Conservation (phyloP, 1,140 invertebrate species). For the Archivesica marissinica region DNA sequence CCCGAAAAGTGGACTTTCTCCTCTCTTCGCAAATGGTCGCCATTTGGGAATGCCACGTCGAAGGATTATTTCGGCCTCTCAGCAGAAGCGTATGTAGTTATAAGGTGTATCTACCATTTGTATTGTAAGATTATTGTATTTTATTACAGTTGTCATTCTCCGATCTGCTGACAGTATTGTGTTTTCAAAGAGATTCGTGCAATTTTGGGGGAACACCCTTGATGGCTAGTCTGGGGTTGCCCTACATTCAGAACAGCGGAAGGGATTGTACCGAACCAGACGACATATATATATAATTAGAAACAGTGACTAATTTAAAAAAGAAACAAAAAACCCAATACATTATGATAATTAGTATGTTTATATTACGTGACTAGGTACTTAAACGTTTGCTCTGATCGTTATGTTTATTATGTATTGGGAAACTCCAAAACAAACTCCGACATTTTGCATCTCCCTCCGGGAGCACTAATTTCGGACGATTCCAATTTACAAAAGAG, state of each 20-base stretch:
- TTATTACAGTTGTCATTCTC: too few relatives aligned
- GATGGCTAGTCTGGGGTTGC: constrained; percentile 28
- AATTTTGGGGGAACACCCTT: constrained; percentile 62
- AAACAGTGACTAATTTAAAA: too few relatives aligned
- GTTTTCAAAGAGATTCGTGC: neutral
- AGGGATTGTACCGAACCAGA: too few relatives aligned
- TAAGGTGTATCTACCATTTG: neutral
- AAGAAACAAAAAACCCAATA: too few relatives aligned
- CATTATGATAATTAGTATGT: too few relatives aligned
- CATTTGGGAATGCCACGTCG: constrained; percentile 71
- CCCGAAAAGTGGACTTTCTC: constrained; percentile 25
- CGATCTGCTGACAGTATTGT: too few relatives aligned
- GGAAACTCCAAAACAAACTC: constrained; percentile 18
- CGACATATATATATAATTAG: too few relatives aligned
- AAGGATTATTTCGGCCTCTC: constrained; percentile 60
- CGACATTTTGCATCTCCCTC: neutral
- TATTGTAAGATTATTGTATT: neutral
- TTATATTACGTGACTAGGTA: too few relatives aligned
- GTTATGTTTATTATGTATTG: neutral
- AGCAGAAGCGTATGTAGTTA: constrained; percentile 62
- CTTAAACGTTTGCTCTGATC: neutral
- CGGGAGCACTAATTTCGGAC: too few relatives aligned
- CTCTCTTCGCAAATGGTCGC: constrained; percentile 23
- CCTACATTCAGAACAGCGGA: constrained; percentile 47
- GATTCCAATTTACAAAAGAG: too few relatives aligned